Percentiles rank a stretch among this genome's conserved stretches.
Evolutionary conservation across 2,888 invertebrate genomes (phyloP).

Genomic region (Odontocolon sp.): DNA sequence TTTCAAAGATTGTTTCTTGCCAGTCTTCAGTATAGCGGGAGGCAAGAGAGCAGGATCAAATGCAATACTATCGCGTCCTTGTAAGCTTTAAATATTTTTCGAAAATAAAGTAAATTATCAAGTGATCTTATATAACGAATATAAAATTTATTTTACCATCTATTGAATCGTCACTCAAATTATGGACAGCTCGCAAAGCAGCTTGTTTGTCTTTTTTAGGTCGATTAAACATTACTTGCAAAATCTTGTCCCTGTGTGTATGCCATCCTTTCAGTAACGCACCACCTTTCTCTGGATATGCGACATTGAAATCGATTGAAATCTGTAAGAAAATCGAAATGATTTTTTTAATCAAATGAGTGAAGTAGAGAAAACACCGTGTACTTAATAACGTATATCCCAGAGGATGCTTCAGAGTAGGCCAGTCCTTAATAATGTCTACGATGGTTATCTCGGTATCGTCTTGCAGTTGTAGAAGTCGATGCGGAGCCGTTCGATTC

Average conservation of each 20-base stretch:
- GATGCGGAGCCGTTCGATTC: constrained; percentile 4
- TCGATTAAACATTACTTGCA: background rate
- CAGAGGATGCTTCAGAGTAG: constrained; percentile 17
- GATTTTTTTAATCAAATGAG: no score
- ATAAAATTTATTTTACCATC: no score
- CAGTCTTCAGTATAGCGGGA: background rate
- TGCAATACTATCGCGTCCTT: constrained; percentile 26
- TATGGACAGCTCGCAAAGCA: background rate
- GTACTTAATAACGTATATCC: constrained; percentile 37
- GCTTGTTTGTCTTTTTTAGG: background rate
- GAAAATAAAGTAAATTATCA: background rate
- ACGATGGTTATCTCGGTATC: background rate
- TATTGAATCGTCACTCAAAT: background rate
- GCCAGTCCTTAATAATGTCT: constrained; percentile 25
- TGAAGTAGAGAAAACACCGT: no score
- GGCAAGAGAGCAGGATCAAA: constrained; percentile 30
- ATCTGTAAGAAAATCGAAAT: no score
- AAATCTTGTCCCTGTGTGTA: background rate
- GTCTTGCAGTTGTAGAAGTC: constrained; percentile 8
- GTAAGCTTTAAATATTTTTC: background rate
- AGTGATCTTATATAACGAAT: background rate
- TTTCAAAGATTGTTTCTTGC: constrained; percentile 11
- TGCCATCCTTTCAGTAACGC: background rate
- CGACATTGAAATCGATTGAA: background rate
- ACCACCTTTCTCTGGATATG: background rate